Conservation (phyloP, 2,888 invertebrate genomes). For the Rhamphomyia laevipes region DNA sequence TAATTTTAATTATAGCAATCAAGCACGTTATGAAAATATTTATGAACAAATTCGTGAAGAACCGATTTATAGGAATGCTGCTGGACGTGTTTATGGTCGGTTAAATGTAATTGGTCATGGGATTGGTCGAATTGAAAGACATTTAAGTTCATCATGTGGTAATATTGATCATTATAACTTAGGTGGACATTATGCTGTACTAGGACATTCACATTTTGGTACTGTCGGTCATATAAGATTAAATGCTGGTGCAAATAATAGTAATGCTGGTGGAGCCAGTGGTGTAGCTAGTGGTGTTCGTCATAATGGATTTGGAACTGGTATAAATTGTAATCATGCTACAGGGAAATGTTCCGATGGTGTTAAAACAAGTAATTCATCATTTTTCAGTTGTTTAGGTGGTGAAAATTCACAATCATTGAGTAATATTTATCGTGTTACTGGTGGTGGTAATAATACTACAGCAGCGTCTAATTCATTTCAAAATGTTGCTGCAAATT, state of each 20-base stretch:
- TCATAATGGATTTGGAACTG: not conserved
- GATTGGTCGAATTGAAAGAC: slow-evolving; percentile 46
- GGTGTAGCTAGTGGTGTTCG: not conserved
- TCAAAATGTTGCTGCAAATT: not conserved
- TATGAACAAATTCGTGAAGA: slow-evolving; percentile 45
- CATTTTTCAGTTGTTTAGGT: slow-evolving; percentile 36
- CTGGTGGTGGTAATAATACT: slow-evolving; percentile 18
- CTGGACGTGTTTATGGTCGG: slow-evolving; percentile 39
- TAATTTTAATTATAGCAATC: slow-evolving; percentile 26
- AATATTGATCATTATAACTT: slow-evolving; percentile 43
- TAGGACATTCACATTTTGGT: slow-evolving; percentile 38
- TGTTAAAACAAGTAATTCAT: slow-evolving; percentile 35
- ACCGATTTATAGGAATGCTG: slow-evolving; percentile 31
- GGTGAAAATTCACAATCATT: slow-evolving; percentile 39
- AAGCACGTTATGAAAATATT: slow-evolving; percentile 39
- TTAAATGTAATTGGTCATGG: slow-evolving; percentile 45
- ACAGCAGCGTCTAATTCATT: slow-evolving; percentile 7
- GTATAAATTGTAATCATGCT: slow-evolving; percentile 6
- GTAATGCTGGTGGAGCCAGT: not conserved
- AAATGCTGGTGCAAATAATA: slow-evolving; percentile 22
- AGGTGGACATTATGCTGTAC: slow-evolving; percentile 37
- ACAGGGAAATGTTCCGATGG: slow-evolving; percentile 19
- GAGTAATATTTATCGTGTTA: slow-evolving; percentile 35
- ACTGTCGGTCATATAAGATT: slow-evolving; percentile 37
- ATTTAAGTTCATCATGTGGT: slow-evolving; percentile 54